These are phyloP conservation scores for Eutolmus rufibarbis DNA, from an alignment of 2,888 invertebrate genomes.

Conservation along the genomic window DNA sequence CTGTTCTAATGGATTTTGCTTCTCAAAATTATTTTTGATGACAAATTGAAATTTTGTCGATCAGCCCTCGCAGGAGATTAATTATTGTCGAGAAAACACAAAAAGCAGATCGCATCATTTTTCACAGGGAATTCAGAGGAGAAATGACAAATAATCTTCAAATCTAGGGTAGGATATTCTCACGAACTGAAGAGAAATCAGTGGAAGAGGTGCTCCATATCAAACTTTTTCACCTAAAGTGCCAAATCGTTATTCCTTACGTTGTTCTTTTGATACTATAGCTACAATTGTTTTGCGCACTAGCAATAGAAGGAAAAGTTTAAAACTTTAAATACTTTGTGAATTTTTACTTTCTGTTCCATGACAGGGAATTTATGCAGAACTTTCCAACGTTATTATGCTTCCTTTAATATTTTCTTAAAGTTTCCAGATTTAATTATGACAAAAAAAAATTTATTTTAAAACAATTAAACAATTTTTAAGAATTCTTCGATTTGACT, in stretches of 20 bases:
- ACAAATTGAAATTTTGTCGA: conserved; percentile 36
- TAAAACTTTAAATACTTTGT: too few species aligned
- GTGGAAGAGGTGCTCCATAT: background rate
- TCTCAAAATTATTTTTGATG: conserved; percentile 26
- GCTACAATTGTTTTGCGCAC: background rate
- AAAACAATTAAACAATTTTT: too few species aligned
- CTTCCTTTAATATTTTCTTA: too few species aligned
- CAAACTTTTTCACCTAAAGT: background rate
- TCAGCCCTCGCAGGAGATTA: conserved; percentile 19
- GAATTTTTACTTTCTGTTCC: too few species aligned
- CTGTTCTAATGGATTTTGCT: background rate
- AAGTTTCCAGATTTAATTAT: too few species aligned
- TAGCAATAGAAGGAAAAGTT: background rate
- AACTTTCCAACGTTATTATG: too few species aligned
- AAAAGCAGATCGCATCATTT: background rate
- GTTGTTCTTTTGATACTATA: background rate
- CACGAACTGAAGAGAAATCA: background rate
- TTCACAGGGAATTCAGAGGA: background rate
- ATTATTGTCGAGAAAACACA: background rate
- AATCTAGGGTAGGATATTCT: background rate
- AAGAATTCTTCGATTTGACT: too few species aligned
- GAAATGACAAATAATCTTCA: background rate
- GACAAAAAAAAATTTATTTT: too few species aligned
- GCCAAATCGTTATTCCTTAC: background rate
- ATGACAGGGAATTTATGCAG: too few species aligned